phyloP scores from a whole-genome alignment of 2,797 vertebrate genomes.

The Halcyon smyrnensis region DNA sequence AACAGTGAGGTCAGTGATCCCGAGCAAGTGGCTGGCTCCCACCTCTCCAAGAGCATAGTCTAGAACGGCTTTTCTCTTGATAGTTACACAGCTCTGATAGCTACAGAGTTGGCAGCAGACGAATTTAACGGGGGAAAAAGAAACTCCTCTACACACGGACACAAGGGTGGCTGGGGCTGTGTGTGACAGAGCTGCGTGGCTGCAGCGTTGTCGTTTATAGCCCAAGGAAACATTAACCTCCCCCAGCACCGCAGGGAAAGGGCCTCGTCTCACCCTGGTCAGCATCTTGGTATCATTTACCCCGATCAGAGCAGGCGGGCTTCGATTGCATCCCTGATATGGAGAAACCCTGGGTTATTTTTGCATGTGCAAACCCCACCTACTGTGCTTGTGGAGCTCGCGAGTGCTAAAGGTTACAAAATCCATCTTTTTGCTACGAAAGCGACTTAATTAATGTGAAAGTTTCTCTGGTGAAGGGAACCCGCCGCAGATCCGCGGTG shows the following conservation, averaged over 20 bases:
- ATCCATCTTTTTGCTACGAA: conserved; percentile 66
- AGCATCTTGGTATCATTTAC: accelerated
- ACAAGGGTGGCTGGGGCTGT: not conserved
- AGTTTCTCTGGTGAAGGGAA: not conserved
- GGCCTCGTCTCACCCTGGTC: accelerated
- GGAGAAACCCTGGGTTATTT: not conserved
- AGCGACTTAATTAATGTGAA: conserved; percentile 42
- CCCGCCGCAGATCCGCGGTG: not conserved
- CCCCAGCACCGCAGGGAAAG: not conserved
- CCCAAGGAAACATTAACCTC: accelerated
- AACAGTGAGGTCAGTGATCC: not conserved
- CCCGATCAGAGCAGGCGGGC: accelerated
- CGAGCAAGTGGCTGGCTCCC: not conserved
- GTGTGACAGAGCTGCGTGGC: not conserved
- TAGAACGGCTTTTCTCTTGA: not conserved
- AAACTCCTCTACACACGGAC: accelerated
- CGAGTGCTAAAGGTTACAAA: conserved; percentile 52
- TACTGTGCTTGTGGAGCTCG: not conserved
- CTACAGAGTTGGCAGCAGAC: not conserved
- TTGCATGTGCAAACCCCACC: not conserved
- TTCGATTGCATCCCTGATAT: not conserved
- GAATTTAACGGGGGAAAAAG: not conserved
- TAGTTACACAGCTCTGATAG: accelerated
- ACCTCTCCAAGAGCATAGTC: not conserved
- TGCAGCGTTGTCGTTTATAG: accelerated